These are phyloP conservation scores for Amphimedon queenslandica DNA, from an alignment of 37 sponge, comb jelly and placozoan genomes.

Conservation along the genomic window DNA sequence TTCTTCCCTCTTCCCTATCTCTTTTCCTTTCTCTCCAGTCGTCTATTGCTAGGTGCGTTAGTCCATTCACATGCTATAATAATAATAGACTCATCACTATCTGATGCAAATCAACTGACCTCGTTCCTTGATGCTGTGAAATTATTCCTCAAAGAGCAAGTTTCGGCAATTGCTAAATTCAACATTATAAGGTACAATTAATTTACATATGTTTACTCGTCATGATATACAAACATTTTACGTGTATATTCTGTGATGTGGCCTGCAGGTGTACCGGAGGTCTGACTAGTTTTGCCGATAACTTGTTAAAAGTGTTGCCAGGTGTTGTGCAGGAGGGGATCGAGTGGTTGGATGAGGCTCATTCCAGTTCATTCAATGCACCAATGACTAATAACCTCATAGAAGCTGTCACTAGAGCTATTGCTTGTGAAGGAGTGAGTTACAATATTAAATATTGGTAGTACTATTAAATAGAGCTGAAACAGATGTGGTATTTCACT, in stretches of 20 bases:
- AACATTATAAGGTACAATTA: constrained; percentile 61
- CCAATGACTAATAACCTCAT: constrained; percentile 14
- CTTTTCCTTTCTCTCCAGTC: constrained; percentile 18
- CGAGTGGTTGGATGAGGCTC: constrained; percentile 40
- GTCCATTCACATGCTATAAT: no score
- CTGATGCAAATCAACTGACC: constrained; percentile 20
- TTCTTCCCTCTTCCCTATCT: no score
- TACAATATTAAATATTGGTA: no score
- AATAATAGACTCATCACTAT: constrained; percentile 15
- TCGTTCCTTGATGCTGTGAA: constrained; percentile 11
- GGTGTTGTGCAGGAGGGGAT: constrained; percentile 25
- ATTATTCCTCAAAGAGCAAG: constrained; percentile 44
- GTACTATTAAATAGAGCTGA: no score
- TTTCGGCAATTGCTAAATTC: constrained; percentile 24
- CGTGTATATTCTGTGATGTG: constrained; percentile 5
- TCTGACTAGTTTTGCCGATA: constrained; percentile 18
- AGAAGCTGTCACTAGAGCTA: constrained; percentile 28
- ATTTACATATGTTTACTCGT: no score
- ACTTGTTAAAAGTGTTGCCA: constrained; percentile 6
- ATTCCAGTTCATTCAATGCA: constrained; percentile 15
- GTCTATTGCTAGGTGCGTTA: constrained; percentile 48
- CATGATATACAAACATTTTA: no score
- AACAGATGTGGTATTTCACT: no score
- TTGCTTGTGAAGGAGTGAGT: constrained; percentile 9
- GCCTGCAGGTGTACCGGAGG: constrained; percentile 23